Base-by-base conservation (phyloP, 2,113 vertebrate species). In the Tor tambroides region DNA sequence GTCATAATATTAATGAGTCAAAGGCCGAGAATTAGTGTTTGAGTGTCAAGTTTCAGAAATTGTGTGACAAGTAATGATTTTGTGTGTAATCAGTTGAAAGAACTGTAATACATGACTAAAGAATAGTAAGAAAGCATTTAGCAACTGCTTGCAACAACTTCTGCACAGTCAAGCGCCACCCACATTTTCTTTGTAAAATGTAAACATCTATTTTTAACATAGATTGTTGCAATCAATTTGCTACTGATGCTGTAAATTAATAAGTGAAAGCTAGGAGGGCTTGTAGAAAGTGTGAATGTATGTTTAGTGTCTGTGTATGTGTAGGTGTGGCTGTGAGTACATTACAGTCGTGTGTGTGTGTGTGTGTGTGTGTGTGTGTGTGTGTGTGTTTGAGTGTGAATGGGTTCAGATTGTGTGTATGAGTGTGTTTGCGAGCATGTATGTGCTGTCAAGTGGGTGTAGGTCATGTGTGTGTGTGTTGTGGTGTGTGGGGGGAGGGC, bases 391-490 rank as follows among this genome's bases (percentile, higher is more conserved):
- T 65, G 69, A 38, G 19, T 9, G 65, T 26, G 51, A 61, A 51
- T 85, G 51, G n/a, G 35, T 63, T 59, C 43, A 46, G 49, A 43
- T 76, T 54, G 14, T 72, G 83, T 61, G 19, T 26, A 21, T 43
- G 23, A 28, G 46, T 30, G 26, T 77, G 46, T 77, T 51, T 78
- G n/a, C 32, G 46, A 78, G 46, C 46, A 32, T 78, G 75, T 54
- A 5, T 28, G 71, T 85, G 72, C 38, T 85, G 30, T 65, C 80
- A 83, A 71, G 80, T 83, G 80, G 80, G 80, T 83, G 80, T 83
- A 83, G 63, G 80, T 71, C 43, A 51, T 83, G 28, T 69, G 63
- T 67, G 80, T 65, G 26, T 71, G 28, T 83, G 63, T 30, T 15
- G 19, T 49, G 26, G 80, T 86, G 81, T 83, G 56, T 87, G 80